Base-by-base conservation (phyloP, 2,113 vertebrate genomes). In the Cebus imitator region DNA sequence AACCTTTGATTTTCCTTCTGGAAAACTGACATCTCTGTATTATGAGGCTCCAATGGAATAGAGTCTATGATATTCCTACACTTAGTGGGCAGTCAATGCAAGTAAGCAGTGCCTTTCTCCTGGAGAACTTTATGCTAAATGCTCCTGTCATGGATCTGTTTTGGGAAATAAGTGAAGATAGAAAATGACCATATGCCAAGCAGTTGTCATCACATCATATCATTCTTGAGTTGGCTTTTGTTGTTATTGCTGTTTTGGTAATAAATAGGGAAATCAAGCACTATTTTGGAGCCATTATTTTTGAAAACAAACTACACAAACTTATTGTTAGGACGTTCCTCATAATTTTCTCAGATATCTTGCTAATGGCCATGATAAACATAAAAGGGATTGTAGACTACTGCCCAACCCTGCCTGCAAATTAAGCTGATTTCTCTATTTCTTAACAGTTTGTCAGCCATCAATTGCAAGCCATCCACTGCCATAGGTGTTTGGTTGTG, bases 401-500 rank as follows among this genome's bases (percentile, higher is more conserved):
- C 55, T 61, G 17, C 52, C 75, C 57, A 91, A 17, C 5, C 20
- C 61, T 52, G 45, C 35, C 72, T 85, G 40, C 37, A 43, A 76
- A 87, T 81, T 45, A 57, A 94, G 80, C 43, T 50, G 32, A 90
- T 58, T 78, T 95, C 43, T 92, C 87, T 75, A 73, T 61, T 82
- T 96, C 50, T 32, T 72, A 66, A 95, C 40, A 94, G 68, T 93
- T 95, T 52, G 45, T 85, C 40, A 85, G 50, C 58, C n/a, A 79
- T 93, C 84, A 68, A 0, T 94, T 88, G 25, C 40, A 96, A 96
- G 35, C 52, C 32, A 75, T 92, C 78, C 32, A 66, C 78, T 48
- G 73, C 81, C 92, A 70, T 96, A 97, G 92, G 84, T 95, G 92
- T 95, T 93, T 75, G 81, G 78, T 45, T 52, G 81, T 50, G 61